Conservation (phyloP, 2,888 invertebrate species). For the Phymatocera aterrima region DNA sequence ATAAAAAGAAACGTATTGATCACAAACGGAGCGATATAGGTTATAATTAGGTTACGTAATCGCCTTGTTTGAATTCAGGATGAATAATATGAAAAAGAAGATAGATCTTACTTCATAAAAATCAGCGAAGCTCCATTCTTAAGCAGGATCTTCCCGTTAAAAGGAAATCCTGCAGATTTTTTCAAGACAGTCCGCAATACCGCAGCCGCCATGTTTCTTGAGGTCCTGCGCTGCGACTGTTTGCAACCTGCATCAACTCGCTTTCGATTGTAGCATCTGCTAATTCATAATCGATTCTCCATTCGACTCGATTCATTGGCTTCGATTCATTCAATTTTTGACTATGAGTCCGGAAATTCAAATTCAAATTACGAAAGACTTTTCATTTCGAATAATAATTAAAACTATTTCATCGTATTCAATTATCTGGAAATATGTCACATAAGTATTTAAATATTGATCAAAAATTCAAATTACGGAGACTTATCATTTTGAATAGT, state of each 20-base stretch:
- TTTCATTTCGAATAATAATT: background rate
- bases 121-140: conserved; percentile 76
- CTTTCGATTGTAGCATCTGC: conserved; percentile 18
- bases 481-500: no score
- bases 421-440: no score
- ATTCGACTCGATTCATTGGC: background rate
- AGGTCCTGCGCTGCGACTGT: conserved; percentile 27
- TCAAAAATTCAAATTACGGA: no score
- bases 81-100: background rate
- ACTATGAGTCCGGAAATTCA: background rate
- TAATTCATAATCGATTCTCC: background rate
- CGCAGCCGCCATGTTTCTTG: conserved; percentile 66
- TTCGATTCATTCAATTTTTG: background rate
- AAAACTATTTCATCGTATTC: no score
- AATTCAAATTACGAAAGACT: conserved; percentile 12
- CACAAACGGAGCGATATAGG: background rate
- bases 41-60: conserved; percentile 57
- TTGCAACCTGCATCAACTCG: conserved; percentile 4
- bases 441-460: no score
- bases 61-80: conserved; percentile 49
- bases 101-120: conserved; percentile 76
- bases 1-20: background rate
- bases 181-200: conserved; percentile 77
- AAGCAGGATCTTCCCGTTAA: conserved; percentile 72
- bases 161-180: conserved; percentile 76